These are phyloP conservation scores for Dromaius novaehollandiae DNA, from an alignment of 2,113 vertebrate genomes.

Conservation along the genomic window DNA sequence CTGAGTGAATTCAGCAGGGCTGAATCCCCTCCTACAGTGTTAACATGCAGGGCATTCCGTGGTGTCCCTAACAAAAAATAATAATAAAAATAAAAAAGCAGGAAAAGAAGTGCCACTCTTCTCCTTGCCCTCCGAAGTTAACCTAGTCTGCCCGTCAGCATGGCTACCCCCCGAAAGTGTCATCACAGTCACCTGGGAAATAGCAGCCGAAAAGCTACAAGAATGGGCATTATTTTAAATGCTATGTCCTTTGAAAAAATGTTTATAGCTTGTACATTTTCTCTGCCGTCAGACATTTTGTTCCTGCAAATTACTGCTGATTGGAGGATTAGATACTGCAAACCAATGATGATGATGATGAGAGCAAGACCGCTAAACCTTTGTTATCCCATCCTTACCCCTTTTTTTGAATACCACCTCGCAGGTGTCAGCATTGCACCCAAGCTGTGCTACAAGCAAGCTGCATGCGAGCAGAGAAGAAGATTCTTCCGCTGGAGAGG, in stretches of 20 bases:
- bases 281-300: slow-evolving; percentile 74
- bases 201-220: slow-evolving; percentile 59
- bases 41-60: slow-evolving; percentile 73
- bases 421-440: slow-evolving; percentile 58
- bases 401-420: slow-evolving; percentile 51
- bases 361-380: slow-evolving; percentile 73
- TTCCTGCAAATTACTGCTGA: slow-evolving; percentile 69
- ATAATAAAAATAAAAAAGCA: slow-evolving; percentile 64
- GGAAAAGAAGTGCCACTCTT: slow-evolving; percentile 80
- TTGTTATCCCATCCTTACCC: slow-evolving; percentile 48
- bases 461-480: slow-evolving; percentile 59
- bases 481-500: slow-evolving; percentile 63
- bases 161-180: slow-evolving; percentile 62
- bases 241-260: slow-evolving; percentile 73
- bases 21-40: slow-evolving; percentile 81
- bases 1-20: slow-evolving; percentile 83
- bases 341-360: slow-evolving; percentile 58
- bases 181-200: slow-evolving; percentile 72
- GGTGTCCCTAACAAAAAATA: slow-evolving; percentile 70
- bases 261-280: slow-evolving; percentile 81
- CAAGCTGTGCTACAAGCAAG: slow-evolving; percentile 65
- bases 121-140: slow-evolving; percentile 70
- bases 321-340: slow-evolving; percentile 64
- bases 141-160: slow-evolving; percentile 54
- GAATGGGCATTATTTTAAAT: slow-evolving; percentile 77